Conservation (phyloP, 2,888 invertebrate species). For the Mycalesis mineus region DNA sequence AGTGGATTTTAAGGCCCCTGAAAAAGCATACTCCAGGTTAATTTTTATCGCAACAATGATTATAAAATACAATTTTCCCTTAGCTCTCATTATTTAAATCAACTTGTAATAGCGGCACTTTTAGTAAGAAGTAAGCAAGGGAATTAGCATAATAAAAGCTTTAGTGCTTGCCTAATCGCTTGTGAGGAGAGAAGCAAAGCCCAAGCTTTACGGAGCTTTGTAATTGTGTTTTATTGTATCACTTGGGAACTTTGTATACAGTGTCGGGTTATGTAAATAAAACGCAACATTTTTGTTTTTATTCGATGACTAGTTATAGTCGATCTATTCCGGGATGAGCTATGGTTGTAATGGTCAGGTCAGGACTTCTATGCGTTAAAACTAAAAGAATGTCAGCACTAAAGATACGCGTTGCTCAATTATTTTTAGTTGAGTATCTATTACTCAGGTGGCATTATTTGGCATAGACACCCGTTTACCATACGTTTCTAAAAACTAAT, state of each 20-base stretch:
- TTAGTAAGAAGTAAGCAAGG: constrained; percentile 9
- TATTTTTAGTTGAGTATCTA: no score
- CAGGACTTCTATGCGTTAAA: no score
- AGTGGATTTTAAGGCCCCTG: no score
- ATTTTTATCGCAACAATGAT: background rate
- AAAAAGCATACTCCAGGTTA: no score
- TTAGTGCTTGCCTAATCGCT: constrained; percentile 15
- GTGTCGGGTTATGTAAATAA: background rate
- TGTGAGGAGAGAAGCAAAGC: constrained; percentile 10
- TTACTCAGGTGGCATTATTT: no score
- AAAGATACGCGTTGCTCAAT: no score
- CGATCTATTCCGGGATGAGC: no score
- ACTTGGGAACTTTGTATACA: background rate
- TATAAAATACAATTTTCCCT: background rate
- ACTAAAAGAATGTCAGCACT: no score
- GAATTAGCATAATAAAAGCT: constrained; percentile 24
- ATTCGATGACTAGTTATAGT: no score
- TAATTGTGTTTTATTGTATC: constrained; percentile 11
- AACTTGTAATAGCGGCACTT: constrained; percentile 13
- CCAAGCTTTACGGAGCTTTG: constrained; percentile 8
- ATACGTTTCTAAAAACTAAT: no score
- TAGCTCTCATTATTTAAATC: constrained; percentile 4
- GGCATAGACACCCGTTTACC: no score
- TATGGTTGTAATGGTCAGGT: no score
- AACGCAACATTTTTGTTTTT: background rate